Evolutionary conservation across 2,888 invertebrate genomes (phyloP), one percentile per base, ranked within the genome.

Genomic region (Drosophila anomelani): DNA sequence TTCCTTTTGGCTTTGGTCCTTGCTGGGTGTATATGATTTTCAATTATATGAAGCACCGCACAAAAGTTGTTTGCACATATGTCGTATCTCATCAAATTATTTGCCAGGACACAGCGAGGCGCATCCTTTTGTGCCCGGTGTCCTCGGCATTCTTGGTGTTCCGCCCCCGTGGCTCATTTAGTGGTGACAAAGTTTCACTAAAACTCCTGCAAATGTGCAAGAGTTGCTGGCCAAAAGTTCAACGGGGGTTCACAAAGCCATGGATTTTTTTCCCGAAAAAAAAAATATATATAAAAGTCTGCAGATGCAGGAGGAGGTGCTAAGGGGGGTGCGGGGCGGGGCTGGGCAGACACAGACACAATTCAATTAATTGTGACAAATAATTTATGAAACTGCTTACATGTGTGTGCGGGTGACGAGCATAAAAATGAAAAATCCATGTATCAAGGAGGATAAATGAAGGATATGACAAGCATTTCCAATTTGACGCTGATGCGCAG

Each of bases 21-120:
- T 41, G 44, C 29, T 41, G 55, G 39, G 23, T 49, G 29, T 86
- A 84, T 89, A 91, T 88, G 88, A 91, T 89, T 92, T 91, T 90
- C 92, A 92, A 92, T 92, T 91, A 92, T 90, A 71, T 76, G 76
- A 75, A 89, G 77, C 82, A 90, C 79, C 82, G 78, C 86, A 87
- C 84, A 81, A 85, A 80, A 85, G 79, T 89, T 91, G 91, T 92
- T 92, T 92, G 91, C 92, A 92, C 92, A 92, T 92, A 92, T 92
- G 92, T 91, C 92, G 92, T 88, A 87, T 91, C 91, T 92, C 92
- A 92, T 92, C 92, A 91, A 90, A 92, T 91, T 91, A 92, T 92
- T 92, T 91, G 91, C 91, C 91, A 89, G 80, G 77, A 60, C 59
- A 62, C 60, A 62, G 60, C 51, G 59, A 47, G 73, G 75, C 78